Conservation (phyloP, 2,113 vertebrate genomes). For the Rhineura floridana region DNA sequence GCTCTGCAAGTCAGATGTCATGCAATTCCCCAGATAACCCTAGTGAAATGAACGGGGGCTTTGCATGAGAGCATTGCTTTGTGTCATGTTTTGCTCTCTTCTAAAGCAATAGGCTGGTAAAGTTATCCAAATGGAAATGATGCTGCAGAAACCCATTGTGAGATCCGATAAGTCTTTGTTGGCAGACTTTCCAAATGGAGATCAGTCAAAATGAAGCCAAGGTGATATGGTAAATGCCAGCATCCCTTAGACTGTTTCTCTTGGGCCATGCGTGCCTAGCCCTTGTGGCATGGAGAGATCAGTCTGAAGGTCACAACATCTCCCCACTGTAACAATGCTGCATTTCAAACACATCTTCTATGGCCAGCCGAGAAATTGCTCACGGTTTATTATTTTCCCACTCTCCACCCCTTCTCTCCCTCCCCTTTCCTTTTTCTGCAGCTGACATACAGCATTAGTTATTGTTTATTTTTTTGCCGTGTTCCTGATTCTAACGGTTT, state of each 20-base stretch:
- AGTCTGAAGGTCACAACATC: conserved; percentile 69
- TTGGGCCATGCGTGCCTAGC: conserved; percentile 62
- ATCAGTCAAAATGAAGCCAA: conserved; percentile 51
- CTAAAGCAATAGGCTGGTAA: not conserved
- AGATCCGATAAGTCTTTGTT: conserved; percentile 41
- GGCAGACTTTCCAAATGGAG: conserved; percentile 33
- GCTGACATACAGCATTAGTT: conserved; percentile 66
- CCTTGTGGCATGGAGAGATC: conserved; percentile 53
- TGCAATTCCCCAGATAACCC: not conserved
- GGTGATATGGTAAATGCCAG: conserved; percentile 28
- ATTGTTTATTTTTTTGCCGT: conserved; percentile 70
- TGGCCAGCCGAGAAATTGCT: conserved; percentile 65
- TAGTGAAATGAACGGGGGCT: not conserved
- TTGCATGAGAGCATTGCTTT: not conserved
- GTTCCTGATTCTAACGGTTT: conserved; percentile 68
- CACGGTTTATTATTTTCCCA: conserved; percentile 56
- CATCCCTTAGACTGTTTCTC: conserved; percentile 57
- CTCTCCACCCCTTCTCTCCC: not conserved
- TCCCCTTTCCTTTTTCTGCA: conserved; percentile 49
- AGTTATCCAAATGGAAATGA: not conserved
- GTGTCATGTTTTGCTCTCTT: not conserved
- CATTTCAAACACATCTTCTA: conserved; percentile 67
- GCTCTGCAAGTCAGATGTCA: not conserved
- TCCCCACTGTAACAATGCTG: conserved; percentile 66
- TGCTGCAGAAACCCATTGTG: conserved; percentile 20